Conservation (phyloP, 2,113 vertebrate genomes). For the Tamias sibiricus region DNA sequence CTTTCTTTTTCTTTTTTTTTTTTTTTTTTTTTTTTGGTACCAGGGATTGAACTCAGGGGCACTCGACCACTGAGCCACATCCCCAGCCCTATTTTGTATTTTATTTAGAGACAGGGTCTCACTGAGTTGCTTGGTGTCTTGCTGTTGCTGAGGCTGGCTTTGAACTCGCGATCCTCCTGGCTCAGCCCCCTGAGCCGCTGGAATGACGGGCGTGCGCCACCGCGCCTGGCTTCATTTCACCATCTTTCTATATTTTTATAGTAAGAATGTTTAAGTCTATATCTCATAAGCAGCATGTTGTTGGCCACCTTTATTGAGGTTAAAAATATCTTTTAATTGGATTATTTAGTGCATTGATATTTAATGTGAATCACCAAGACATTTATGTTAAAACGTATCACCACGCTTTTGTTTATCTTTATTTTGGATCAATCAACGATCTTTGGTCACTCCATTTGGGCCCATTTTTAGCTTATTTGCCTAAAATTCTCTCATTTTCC, state of each 20-base stretch:
- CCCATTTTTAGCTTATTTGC: background rate
- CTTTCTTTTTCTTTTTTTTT: background rate
- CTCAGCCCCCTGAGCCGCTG: too few species aligned
- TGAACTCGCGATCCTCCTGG: too few species aligned
- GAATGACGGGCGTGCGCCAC: too few species aligned
- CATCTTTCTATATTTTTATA: background rate
- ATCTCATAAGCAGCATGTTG: background rate
- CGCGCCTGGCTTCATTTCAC: too few species aligned
- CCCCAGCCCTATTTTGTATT: too few species aligned
- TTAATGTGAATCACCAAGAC: conserved; percentile 19
- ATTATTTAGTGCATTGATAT: background rate
- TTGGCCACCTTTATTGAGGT: background rate
- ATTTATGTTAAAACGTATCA: background rate
- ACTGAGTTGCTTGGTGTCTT: too few species aligned
- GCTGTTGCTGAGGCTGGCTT: too few species aligned
- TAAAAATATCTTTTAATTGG: background rate
- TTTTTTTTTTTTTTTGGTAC: too few species aligned
- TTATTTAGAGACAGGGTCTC: too few species aligned
- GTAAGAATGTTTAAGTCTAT: background rate
- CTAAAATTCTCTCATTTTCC: background rate
- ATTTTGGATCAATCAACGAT: background rate
- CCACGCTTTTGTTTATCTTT: background rate
- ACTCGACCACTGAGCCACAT: too few species aligned
- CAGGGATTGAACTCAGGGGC: too few species aligned
- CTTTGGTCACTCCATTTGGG: background rate